These are phyloP conservation scores for Epinephelus lanceolatus DNA, from an alignment of 2,113 vertebrate genomes.

Conservation along the genomic window DNA sequence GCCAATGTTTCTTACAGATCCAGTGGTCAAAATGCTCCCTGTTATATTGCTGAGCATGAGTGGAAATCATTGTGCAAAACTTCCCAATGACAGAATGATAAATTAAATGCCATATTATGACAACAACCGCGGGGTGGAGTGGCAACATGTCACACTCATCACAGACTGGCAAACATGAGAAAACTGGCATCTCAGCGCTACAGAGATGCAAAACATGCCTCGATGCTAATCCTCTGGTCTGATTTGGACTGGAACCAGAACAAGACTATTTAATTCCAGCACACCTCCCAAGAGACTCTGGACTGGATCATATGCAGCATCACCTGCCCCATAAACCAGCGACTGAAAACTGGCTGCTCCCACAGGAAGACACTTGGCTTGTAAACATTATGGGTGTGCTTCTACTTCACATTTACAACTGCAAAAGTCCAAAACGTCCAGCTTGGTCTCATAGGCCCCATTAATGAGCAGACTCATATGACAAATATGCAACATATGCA, in stretches of 20 bases:
- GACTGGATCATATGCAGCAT: constrained; percentile 31
- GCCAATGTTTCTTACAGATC: not conserved
- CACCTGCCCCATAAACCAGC: constrained; percentile 54
- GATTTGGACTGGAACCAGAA: constrained; percentile 14
- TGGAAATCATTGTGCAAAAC: constrained; percentile 48
- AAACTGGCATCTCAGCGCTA: not conserved
- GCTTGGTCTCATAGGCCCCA: constrained; percentile 40
- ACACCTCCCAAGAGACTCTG: not conserved
- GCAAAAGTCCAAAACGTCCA: constrained; percentile 33
- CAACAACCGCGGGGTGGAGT: constrained; percentile 44
- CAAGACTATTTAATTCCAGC: constrained; percentile 8
- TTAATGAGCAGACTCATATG: constrained; percentile 26
- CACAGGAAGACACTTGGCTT: constrained; percentile 54
- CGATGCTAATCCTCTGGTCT: not conserved
- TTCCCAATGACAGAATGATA: constrained; percentile 40
- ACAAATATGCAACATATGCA: constrained; percentile 39
- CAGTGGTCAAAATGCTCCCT: not conserved
- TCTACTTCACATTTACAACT: constrained; percentile 44
- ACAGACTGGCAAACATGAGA: constrained; percentile 1
- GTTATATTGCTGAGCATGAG: not conserved
- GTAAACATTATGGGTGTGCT: constrained; percentile 52
- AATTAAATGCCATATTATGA: constrained; percentile 18
- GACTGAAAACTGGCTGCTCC: constrained; percentile 52
- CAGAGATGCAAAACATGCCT: not conserved
- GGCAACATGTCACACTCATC: constrained; percentile 18